Evolutionary conservation across 2,113 vertebrate genomes (phyloP), one percentile per base, ranked within the genome.

Genomic region (Strix uralensis): DNA sequence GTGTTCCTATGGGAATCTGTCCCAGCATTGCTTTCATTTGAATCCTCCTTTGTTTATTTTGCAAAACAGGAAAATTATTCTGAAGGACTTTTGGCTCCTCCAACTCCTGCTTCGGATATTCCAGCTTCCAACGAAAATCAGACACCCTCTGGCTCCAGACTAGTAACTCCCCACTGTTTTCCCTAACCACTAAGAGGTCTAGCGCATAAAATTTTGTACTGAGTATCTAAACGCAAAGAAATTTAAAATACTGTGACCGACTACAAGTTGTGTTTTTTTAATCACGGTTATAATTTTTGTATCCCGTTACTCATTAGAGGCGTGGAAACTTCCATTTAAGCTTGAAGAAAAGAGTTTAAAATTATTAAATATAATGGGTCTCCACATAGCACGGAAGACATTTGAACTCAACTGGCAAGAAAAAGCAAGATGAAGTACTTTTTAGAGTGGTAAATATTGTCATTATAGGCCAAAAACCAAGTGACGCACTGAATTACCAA

Each of bases 81-180:
- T 92, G 91, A 85, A 94, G 91, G 91, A 87, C 94, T 97, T 89
- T 71, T 97, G 94, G 94, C 94, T 95, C 49, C 42, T 87, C 46
- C 44, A 94, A 61, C 49, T 94, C 81, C 69, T 95, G 77, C 78
- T 78, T 87, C 90, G 73, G 89, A 77, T 97, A 96, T 92, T 95
- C 78, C 89, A 94, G 71, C 66, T 95, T 95, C 89, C 96, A 97
- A 79, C 5, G 12, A 96, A 95, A 96, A 94, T 96, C 86, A 96
- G 97, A 97, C 89, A 87, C 91, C 54, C 94, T 94, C 96, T 97
- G 97, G 92, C 97, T 97, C 97, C 97, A 97, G 92, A 82, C 88
- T 85, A 79, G 91, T 75, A 97, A 95, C 92, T 97, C 96, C 96
- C 95, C 78, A 95, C 96, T 97, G 97, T 89, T 97, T 94, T 87